Evolutionary conservation across 2,888 invertebrate species (phyloP), one percentile per base, ranked within the genome.

Genomic region (Polyommatus iphigenia): DNA sequence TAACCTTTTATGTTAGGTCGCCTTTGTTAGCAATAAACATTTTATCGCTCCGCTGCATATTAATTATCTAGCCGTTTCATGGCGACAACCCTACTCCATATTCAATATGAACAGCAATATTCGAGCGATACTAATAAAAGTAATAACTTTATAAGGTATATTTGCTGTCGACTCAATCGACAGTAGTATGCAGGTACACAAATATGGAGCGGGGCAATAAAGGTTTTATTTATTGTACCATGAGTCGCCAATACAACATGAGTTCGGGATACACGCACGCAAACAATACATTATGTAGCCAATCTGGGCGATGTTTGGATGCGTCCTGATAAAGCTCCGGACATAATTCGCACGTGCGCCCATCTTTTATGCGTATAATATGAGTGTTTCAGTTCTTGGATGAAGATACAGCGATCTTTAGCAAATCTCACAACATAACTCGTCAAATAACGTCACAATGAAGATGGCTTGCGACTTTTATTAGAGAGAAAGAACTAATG

Each of bases 1-100:
- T 67, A 67, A 29, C 67, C 62, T 29, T 67, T 67, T 67, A 67
- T 62, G 54, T 59, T n/a, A 59, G 15, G 67, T 67, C 29, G 24
- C 15, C 6, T 67, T 67, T 67, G 15, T 29, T 67, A 15, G 67
- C 29, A 67, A 32, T 67, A 29, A 29, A 67, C 20, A 67, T 67
- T 29, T 67, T 67, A 67, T 67, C 13, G 15, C 67, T 67, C 3
- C 13, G 29, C 15, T 29, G 29, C 67, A 67, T 32, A 67, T 29
- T 32, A 15, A 67, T 29, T 67, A 67, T 67, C 7, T 59, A 59
- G 20, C 62, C 20, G 24, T 62, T 67, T 29, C 0, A 32, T 29
- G 67, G 13, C 18, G 29, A 18, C 67, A 67, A 18, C 67, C 24
- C 67, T 67, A 67, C 20, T 67, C 3, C 62, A 24, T 24, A 24